Evolutionary conservation across 2,113 vertebrate genomes (phyloP), one percentile per base, ranked within the genome.

Genomic region (Gallinago undulata): DNA sequence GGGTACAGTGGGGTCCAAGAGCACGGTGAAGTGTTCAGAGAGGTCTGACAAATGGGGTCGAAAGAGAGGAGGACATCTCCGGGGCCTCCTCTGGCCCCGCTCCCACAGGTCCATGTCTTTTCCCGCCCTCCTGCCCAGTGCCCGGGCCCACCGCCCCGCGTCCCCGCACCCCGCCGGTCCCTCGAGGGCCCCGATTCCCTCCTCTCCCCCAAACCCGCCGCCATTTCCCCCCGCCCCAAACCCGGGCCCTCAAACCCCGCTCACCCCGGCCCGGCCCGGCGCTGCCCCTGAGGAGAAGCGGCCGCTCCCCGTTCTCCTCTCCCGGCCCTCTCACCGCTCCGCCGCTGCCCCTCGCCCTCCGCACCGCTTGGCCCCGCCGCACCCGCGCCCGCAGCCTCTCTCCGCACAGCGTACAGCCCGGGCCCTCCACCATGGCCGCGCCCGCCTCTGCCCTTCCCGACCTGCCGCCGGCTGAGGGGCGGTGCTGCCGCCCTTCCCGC

Each of bases 351-450:
- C 93, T 89, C 19, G 97, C 59, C 1, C 95, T 79, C n/a, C 89
- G 95, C 74, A 99, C 93, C 19, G 94, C 95, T 92, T 99, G 99
- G 41, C 99, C 98, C 41, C 70, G 98, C 8, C 91, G 91, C 41
- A 99, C 97, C 21, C 95, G 98, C 2, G 96, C 91, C 19, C 98
- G 98, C 90, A 99, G 98, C 76, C 96, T 98, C 96, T 99, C 98
- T 35, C 98, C 99, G 60, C 97, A 98, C 39, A 99, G 95, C 1
- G 97, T 96, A 50, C 99, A 99, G 0, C 99, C 98, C 2, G 99
- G 99, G 12, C 99, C 99, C 82, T 99, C 99, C 70, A 99, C 99
- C 99, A 99, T 99, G 41, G 27, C 78, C 9, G 19, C 9, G 19
- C 50, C 39, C 41, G 30, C 66, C 37, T 19, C 19, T 10, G 7